Percentiles rank a stretch among this genome's conserved stretches.
phyloP scores from a whole-genome alignment of 2,888 invertebrate genomes.

The Diachrysia chrysitis region DNA sequence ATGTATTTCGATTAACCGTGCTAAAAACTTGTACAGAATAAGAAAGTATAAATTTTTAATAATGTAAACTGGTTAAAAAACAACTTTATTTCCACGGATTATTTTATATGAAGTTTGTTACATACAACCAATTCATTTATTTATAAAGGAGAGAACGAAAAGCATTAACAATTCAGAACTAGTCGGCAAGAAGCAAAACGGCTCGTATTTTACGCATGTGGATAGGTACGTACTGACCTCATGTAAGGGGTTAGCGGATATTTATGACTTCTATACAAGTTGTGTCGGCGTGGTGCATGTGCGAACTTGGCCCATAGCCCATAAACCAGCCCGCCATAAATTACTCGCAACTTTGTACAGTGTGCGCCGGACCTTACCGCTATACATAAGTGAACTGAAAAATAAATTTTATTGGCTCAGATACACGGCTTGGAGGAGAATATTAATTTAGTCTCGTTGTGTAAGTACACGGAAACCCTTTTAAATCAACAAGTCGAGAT shows the following conservation, averaged over 20 bases:
- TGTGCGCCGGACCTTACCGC: conserved; percentile 66
- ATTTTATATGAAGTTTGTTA: background rate
- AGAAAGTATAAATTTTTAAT: background rate
- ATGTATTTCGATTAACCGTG: conserved; percentile 20
- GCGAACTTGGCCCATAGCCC: conserved; percentile 80
- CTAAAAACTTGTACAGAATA: background rate
- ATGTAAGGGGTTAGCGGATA: conserved; percentile 78
- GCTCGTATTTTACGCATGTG: conserved; percentile 57
- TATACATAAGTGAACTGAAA: conserved; percentile 63
- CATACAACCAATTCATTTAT: conserved; percentile 4
- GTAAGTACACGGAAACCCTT: conserved; percentile 66
- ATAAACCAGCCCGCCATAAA: conserved; percentile 82
- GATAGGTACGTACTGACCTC: conserved; percentile 73
- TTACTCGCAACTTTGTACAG: conserved; percentile 84
- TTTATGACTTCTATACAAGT: conserved; percentile 76
- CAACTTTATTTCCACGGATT: background rate
- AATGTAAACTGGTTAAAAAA: background rate
- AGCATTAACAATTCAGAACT: conserved; percentile 21
- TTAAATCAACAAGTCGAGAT: conserved; percentile 54
- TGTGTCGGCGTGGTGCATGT: conserved; percentile 75
- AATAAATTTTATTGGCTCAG: conserved; percentile 67
- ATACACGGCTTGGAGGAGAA: conserved; percentile 54
- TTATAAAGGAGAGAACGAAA: conserved; percentile 20
- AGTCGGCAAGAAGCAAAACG: conserved; percentile 43
- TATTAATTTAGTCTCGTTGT: conserved; percentile 54